Evolutionary conservation across 2,797 vertebrate genomes (phyloP).

Genomic region (Anolis apletophallus): DNA sequence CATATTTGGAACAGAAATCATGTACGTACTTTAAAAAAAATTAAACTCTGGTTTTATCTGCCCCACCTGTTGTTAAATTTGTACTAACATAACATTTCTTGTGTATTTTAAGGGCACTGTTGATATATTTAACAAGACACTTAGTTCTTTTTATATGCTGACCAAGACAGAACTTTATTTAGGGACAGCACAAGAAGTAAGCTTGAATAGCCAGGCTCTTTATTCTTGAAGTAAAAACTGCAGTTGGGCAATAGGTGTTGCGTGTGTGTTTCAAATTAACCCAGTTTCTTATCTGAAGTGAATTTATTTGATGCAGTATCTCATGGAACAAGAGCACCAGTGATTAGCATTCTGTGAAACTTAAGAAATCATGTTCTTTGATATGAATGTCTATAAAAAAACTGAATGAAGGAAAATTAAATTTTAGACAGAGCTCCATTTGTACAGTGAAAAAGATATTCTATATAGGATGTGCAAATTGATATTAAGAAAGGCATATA

Average conservation of each 20-base stretch:
- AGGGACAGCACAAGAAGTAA: background rate
- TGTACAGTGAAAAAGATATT: background rate
- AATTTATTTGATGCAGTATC: background rate
- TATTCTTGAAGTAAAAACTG: background rate
- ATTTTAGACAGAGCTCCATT: background rate
- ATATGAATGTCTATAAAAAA: background rate
- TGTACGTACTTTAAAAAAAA: conserved; percentile 44
- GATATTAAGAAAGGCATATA: background rate
- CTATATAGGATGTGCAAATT: background rate
- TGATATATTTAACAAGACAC: background rate
- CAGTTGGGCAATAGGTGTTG: background rate
- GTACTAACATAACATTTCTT: conserved; percentile 47
- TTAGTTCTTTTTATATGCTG: background rate
- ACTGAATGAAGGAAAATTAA: background rate
- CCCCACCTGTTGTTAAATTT: conserved; percentile 51
- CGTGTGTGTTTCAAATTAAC: background rate
- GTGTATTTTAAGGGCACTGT: conserved; percentile 51
- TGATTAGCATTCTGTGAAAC: background rate
- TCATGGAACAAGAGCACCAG: background rate
- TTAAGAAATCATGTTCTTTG: background rate
- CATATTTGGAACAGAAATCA: conserved; percentile 22
- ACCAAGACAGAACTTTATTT: background rate
- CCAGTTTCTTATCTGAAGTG: background rate
- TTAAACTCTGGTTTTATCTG: too few species aligned
- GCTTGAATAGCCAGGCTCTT: too few species aligned